phyloP scores from a whole-genome alignment of 2,888 invertebrate species.

The Stegana nigrithorax region DNA sequence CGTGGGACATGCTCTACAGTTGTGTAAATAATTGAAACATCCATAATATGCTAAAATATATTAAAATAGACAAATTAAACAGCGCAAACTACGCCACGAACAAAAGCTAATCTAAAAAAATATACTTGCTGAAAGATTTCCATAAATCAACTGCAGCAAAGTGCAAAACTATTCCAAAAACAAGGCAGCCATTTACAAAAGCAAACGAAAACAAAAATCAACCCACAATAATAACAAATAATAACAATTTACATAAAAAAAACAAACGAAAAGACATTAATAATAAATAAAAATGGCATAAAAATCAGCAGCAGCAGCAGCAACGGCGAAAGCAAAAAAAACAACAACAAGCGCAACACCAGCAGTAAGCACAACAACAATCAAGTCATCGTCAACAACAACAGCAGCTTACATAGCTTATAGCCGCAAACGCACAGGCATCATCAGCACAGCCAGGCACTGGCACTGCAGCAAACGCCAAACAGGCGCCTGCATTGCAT shows the following conservation, averaged over 20 bases:
- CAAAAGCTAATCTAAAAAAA: slow-evolving; percentile 2
- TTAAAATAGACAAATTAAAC: neutral
- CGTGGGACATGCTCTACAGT: too few species aligned
- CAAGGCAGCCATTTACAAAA: neutral
- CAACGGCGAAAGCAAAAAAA: neutral
- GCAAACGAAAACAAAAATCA: slow-evolving; percentile 31
- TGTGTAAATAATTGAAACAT: too few species aligned
- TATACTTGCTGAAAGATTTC: neutral
- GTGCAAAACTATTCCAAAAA: too few species aligned
- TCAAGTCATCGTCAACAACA: neutral
- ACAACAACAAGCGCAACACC: neutral
- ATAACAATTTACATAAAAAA: neutral
- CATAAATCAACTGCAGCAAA: too few species aligned
- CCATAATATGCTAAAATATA: slow-evolving; percentile 8
- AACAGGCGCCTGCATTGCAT: too few species aligned
- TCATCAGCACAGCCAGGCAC: neutral
- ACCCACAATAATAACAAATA: slow-evolving; percentile 10
- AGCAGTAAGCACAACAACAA: neutral
- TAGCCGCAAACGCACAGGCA: too few species aligned
- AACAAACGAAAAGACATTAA: neutral
- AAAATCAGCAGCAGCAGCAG: slow-evolving; percentile 6
- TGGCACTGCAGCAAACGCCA: too few species aligned
- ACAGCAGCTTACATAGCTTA: too few species aligned
- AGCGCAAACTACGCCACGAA: too few species aligned
- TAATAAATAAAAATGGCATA: slow-evolving; percentile 7